These are phyloP conservation scores for Melanogrammus aeglefinus DNA, from an alignment of 2,797 vertebrate species.

Conservation along the genomic window DNA sequence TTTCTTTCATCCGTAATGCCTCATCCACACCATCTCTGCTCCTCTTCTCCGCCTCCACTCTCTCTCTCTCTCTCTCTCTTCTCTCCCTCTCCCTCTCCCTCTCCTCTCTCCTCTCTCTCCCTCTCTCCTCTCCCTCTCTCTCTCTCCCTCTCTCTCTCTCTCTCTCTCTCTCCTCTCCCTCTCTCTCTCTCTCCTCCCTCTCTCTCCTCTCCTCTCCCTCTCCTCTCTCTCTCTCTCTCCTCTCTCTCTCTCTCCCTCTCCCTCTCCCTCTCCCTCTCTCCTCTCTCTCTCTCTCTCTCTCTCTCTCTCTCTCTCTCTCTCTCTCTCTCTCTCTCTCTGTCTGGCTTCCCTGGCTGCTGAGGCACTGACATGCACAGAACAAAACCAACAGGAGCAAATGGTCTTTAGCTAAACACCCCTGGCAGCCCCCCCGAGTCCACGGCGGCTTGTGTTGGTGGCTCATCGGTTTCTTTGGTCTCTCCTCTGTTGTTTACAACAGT, in stretches of 20 bases:
- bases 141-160: conserved; percentile 7
- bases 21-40: neutral
- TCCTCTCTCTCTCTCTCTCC: conserved; percentile 15
- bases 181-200: neutral
- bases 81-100: conserved; percentile 5
- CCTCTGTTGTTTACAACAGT: conserved; percentile 53
- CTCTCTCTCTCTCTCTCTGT: conserved; percentile 10
- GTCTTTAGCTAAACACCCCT: conserved; percentile 81
- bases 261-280: conserved; percentile 19
- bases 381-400: conserved; percentile 77
- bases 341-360: conserved; percentile 21
- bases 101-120: neutral
- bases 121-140: conserved; percentile 8
- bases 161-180: conserved; percentile 10
- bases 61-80: conserved; percentile 14
- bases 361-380: conserved; percentile 71
- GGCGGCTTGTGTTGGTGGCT: conserved; percentile 67
- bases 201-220: neutral
- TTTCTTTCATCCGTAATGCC: neutral
- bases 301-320: conserved; percentile 5
- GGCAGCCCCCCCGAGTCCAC: conserved; percentile 66
- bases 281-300: conserved; percentile 12
- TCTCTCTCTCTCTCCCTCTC: neutral
- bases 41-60: conserved; percentile 11
- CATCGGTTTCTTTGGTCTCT: conserved; percentile 51